phyloP scores from a whole-genome alignment of 2,888 invertebrate genomes.

The Drosophila algonquin region DNA sequence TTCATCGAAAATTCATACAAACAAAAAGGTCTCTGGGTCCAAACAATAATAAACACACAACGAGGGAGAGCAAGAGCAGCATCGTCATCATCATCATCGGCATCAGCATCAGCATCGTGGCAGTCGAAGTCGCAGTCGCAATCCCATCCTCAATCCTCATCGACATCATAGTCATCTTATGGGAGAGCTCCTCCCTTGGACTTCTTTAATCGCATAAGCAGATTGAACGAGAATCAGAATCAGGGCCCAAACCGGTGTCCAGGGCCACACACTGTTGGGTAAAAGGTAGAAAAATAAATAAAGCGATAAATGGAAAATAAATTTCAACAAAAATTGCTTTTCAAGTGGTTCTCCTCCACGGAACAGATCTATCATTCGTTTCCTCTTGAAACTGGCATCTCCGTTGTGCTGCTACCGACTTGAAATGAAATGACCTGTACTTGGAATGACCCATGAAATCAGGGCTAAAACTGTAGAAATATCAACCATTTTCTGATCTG shows the following conservation, averaged over 20 bases:
- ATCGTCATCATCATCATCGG: conserved; percentile 10
- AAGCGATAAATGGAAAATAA: conserved; percentile 77
- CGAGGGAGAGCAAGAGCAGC: conserved; percentile 25
- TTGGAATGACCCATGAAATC: not conserved
- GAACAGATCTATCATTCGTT: not conserved
- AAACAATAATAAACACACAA: conserved; percentile 71
- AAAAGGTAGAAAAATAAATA: conserved; percentile 63
- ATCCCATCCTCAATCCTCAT: conserved; percentile 10
- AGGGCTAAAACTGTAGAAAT: not conserved
- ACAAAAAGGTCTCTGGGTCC: conserved; percentile 42
- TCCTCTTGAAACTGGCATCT: not conserved
- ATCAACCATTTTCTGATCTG: conserved; percentile 6
- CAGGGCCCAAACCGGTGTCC: conserved; percentile 1
- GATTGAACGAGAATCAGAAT: conserved; percentile 46
- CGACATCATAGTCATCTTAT: conserved; percentile 32
- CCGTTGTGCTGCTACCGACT: not conserved
- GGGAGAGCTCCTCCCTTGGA: conserved; percentile 47
- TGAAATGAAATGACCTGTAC: not conserved
- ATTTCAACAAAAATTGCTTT: conserved; percentile 69
- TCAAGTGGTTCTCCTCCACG: conserved; percentile 59
- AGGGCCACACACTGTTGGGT: conserved; percentile 37
- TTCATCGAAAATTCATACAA: conserved; percentile 38
- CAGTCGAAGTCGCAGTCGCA: conserved; percentile 2
- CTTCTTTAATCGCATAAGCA: conserved; percentile 72
- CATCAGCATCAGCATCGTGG: conserved; percentile 7